Base-by-base conservation (phyloP, 2,888 invertebrate species). In the Amiota minor region DNA sequence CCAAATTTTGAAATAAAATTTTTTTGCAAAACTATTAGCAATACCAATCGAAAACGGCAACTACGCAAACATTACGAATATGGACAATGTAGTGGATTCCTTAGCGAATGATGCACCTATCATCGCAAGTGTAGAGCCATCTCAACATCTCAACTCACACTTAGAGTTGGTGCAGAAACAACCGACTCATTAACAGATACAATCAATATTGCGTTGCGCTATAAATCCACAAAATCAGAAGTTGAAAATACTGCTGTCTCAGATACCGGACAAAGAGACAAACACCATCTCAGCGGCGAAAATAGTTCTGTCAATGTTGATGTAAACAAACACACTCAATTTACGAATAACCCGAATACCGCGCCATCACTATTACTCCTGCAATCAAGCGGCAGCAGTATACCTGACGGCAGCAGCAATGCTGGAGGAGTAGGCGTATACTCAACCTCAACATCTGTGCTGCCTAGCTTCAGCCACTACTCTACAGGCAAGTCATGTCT, bases 391-490 rank as follows among this genome's bases (percentile, higher is more conserved):
- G 77, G 75, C 65, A 80, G 77, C 70, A 76, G 72, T 73, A 69
- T 72, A 16, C 59, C 76, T 45, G 16, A 62, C 64, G 62, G 71
- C 70, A 53, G 64, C 59, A 72, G 61, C 71, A 64, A 12, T 62
- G 56, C 9, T 49, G 71, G 47, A 49, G 72, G 70, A 16, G 70
- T 45, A 35, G 75, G 80, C 47, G 88, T 76, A 86, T 89, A 83
- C 80, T 92, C 93, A 84, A 91, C 16, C 11, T 16, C 92, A 75
- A 91, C 93, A 78, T 91, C 93, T 81, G 92, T 93, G 92, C 91
- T 93, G 82, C 93, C 93, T 77, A 93, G 93, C 90, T 93, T 93
- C 88, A 93, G 93, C 90, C 91, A 92, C 82, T 94, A 93, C 88
- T 91, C 93, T 75, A 91, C 93, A 92, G 93, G 93, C 91, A 90